A percentile compares a stretch with the other conserved stretches of the same genome.
phyloP scores from a whole-genome alignment of 2,797 vertebrate genomes.

The Enteromius paludinosus region DNA sequence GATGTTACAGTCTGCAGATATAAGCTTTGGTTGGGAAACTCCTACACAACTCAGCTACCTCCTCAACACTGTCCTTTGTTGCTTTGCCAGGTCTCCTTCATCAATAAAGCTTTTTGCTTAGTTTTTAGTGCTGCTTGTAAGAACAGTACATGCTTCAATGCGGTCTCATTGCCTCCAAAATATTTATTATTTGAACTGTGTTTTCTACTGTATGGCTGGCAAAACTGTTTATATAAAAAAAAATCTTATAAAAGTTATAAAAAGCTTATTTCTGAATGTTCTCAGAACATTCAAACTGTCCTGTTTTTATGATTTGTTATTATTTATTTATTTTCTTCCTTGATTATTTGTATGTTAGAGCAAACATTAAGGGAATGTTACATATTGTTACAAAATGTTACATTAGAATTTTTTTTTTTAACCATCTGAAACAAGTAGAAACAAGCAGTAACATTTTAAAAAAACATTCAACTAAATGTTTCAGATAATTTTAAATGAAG shows the following conservation, averaged over 20 bases:
- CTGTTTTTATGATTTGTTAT: no score
- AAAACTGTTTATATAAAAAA: not conserved
- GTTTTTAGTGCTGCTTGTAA: slow-evolving; percentile 53
- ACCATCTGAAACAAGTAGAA: no score
- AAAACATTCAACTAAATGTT: no score
- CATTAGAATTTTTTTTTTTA: not conserved
- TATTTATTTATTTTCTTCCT: not conserved
- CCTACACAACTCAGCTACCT: slow-evolving; percentile 52
- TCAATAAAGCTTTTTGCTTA: slow-evolving; percentile 49
- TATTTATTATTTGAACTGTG: slow-evolving; percentile 78
- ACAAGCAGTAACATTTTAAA: no score
- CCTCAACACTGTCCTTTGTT: slow-evolving; percentile 52
- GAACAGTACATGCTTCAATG: slow-evolving; percentile 46
- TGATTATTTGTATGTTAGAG: not conserved
- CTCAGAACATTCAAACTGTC: not conserved
- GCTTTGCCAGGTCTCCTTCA: slow-evolving; percentile 38
- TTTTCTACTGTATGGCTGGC: slow-evolving; percentile 65
- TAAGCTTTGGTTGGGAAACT: slow-evolving; percentile 68
- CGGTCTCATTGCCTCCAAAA: slow-evolving; percentile 65
- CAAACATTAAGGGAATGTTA: not conserved
- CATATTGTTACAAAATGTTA: not conserved
- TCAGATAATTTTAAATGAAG: no score
- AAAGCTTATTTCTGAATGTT: not conserved
- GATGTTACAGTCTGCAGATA: not conserved
- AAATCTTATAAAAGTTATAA: not conserved